A percentile compares a stretch with the other conserved stretches of the same genome.
Conservation (phyloP, 2,888 invertebrate species). For the Cryptophagus acutangulus region DNA sequence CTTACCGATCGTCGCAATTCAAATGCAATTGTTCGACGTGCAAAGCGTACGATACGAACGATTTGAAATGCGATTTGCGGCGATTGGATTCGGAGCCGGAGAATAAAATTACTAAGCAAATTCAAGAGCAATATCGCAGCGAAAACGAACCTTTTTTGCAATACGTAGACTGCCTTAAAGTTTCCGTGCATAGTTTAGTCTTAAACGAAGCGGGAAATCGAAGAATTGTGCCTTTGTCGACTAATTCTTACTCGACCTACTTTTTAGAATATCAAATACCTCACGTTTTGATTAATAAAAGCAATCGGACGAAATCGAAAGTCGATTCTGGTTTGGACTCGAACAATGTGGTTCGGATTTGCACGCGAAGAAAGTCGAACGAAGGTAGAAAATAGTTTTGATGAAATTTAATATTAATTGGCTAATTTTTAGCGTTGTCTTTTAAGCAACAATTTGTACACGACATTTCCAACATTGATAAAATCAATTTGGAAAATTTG, state of each 20-base stretch:
- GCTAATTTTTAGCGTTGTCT: conserved; percentile 42
- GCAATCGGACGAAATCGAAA: conserved; percentile 38
- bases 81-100: conserved; percentile 12
- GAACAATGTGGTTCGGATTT: conserved; percentile 41
- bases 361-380: conserved; percentile 40
- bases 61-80: conserved; percentile 30
- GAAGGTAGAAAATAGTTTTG: too few relatives aligned
- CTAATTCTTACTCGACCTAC: conserved; percentile 46
- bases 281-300: conserved; percentile 35
- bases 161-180: conserved; percentile 47
- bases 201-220: conserved; percentile 48
- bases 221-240: conserved; percentile 36
- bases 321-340: conserved; percentile 38
- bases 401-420: conserved; percentile 2
- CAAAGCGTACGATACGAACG: conserved; percentile 34
- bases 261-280: conserved; percentile 50
- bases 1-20: conserved; percentile 21
- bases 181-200: conserved; percentile 46
- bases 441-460: conserved; percentile 51
- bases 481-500: conserved; percentile 36
- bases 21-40: conserved; percentile 41
- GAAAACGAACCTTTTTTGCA: conserved; percentile 27
- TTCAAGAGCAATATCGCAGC: conserved; percentile 22
- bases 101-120: conserved; percentile 19
- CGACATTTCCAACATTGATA: conserved; percentile 41